Percentiles rank a stretch among this genome's conserved stretches.
phyloP scores from a whole-genome alignment of 2,888 invertebrate species.

The Chironomus tentans region DNA sequence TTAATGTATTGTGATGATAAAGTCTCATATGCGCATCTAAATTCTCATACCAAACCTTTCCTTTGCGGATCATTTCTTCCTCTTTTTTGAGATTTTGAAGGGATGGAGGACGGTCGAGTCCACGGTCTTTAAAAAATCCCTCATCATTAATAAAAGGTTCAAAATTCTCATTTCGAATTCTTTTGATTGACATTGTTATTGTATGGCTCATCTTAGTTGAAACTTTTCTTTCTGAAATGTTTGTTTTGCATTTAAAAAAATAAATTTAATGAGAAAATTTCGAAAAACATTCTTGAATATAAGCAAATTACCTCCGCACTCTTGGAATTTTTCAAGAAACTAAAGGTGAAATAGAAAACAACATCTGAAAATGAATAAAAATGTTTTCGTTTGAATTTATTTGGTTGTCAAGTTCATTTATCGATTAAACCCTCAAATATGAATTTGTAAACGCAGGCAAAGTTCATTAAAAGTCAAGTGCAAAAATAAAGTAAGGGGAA shows the following conservation, averaged over 20 bases:
- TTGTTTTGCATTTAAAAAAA: too few species aligned
- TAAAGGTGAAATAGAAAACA: too few species aligned
- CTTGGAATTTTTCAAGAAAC: too few species aligned
- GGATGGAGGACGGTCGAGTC: conserved; percentile 34
- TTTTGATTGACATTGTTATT: conserved; percentile 18
- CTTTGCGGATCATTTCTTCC: conserved; percentile 18
- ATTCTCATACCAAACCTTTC: conserved; percentile 38
- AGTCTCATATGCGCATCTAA: conserved; percentile 43
- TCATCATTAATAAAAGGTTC: conserved; percentile 44
- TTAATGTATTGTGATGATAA: conserved; percentile 47
- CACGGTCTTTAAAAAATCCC: conserved; percentile 40
- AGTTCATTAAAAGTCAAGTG: too few species aligned
- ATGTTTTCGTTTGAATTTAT: neutral
- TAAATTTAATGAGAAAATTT: too few species aligned
- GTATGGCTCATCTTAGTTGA: neutral
- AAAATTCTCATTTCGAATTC: conserved; percentile 35
- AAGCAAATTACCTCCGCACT: too few species aligned
- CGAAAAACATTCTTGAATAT: too few species aligned
- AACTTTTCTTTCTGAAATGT: too few species aligned
- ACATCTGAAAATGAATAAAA: neutral
- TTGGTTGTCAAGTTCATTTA: neutral
- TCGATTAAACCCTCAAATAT: neutral
- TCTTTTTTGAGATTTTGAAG: neutral
- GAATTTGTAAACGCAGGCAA: too few species aligned
- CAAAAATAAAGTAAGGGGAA: too few species aligned